Evolutionary conservation across 2,888 invertebrate species (phyloP).

Genomic region (Abrostola triplasia): DNA sequence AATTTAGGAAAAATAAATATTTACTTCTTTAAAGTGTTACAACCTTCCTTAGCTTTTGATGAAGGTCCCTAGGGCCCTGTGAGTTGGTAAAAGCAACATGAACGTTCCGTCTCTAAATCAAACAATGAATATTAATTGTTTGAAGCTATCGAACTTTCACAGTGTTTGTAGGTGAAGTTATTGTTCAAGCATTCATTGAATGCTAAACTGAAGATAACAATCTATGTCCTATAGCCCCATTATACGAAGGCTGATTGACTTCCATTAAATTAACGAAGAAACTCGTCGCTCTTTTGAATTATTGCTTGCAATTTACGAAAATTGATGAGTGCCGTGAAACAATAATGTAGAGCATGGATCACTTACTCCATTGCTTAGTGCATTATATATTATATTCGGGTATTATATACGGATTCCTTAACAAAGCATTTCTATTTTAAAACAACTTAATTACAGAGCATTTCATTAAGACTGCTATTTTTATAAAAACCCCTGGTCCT

Average conservation of each 20-base stretch:
- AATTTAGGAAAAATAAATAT: constrained; percentile 6
- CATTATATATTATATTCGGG: too few species aligned
- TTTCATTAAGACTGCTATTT: neutral
- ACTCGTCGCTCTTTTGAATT: constrained; percentile 45
- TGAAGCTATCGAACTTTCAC: constrained; percentile 62
- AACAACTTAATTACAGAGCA: too few species aligned
- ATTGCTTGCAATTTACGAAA: constrained; percentile 42
- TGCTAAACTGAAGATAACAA: constrained; percentile 70
- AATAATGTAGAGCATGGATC: neutral
- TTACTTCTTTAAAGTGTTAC: neutral
- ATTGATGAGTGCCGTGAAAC: constrained; percentile 15
- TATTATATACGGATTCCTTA: too few species aligned
- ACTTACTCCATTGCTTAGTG: neutral
- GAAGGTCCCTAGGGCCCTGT: constrained; percentile 37
- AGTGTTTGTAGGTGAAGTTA: constrained; percentile 50
- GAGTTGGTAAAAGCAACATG: constrained; percentile 56
- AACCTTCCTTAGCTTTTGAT: constrained; percentile 10
- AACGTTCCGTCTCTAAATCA: constrained; percentile 55
- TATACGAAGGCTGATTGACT: constrained; percentile 46
- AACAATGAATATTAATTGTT: constrained; percentile 67
- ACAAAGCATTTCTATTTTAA: too few species aligned
- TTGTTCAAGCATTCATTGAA: constrained; percentile 65
- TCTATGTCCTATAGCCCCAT: constrained; percentile 44
- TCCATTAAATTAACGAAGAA: constrained; percentile 52
- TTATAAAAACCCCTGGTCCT: neutral